A percentile compares a stretch with the other conserved stretches of the same genome.
Evolutionary conservation across 2,797 vertebrate species (phyloP).

Genomic region (Acipenser transmontanus): DNA sequence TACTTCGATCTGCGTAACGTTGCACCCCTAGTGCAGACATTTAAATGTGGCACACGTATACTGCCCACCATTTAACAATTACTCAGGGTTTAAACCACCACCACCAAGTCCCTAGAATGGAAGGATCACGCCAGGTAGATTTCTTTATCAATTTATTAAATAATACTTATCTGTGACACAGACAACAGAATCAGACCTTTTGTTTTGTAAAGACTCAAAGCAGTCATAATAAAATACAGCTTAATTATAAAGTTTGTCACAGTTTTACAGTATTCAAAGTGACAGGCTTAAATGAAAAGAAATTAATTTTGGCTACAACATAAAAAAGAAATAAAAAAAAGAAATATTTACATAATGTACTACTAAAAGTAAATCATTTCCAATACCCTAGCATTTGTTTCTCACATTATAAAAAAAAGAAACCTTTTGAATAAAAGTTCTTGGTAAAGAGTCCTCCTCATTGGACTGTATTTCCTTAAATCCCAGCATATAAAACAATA

Average conservation of each 20-base stretch:
- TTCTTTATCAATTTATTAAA: constrained; percentile 88
- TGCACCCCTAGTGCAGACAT: no score
- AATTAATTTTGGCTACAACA: constrained; percentile 48
- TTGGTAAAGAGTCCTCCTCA: constrained; percentile 43
- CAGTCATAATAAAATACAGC: constrained; percentile 94
- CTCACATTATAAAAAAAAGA: constrained; percentile 76
- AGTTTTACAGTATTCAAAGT: constrained; percentile 91
- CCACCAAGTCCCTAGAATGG: background rate
- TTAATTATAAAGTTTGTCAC: constrained; percentile 93
- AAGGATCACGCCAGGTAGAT: constrained; percentile 12
- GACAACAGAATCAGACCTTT: constrained; percentile 65
- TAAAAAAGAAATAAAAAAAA: constrained; percentile 52
- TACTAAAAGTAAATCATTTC: constrained; percentile 73
- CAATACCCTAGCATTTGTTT: constrained; percentile 64
- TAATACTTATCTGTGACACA: constrained; percentile 75
- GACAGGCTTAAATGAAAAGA: constrained; percentile 73
- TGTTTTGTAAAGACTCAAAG: constrained; percentile 76
- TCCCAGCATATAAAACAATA: constrained; percentile 80
- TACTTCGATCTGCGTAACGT: no score
- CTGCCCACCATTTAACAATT: no score
- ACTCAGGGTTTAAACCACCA: no score
- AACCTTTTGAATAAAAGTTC: constrained; percentile 44
- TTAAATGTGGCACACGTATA: no score
- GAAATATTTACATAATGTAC: constrained; percentile 71
- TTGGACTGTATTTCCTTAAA: constrained; percentile 40